Percentiles rank a stretch among this genome's conserved stretches.
Evolutionary conservation across 2,888 invertebrate genomes (phyloP).

Genomic region (Empis livida): DNA sequence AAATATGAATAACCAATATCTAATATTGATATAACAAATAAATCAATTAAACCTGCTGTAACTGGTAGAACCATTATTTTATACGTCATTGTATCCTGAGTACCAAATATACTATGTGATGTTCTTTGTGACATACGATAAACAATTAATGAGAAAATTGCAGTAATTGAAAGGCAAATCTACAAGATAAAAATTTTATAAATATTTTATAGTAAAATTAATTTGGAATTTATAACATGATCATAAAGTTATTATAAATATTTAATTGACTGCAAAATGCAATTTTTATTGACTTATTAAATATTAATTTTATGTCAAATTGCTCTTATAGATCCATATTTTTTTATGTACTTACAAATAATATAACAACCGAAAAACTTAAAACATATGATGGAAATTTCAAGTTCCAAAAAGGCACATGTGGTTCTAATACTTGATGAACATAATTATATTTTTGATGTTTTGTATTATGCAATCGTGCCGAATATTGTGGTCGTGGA

Average conservation of each 20-base stretch:
- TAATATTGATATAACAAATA: slow-evolving; percentile 60
- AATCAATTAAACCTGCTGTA: slow-evolving; percentile 65
- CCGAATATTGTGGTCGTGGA: slow-evolving; percentile 62
- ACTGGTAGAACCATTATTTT: slow-evolving; percentile 56
- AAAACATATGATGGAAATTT: slow-evolving; percentile 56
- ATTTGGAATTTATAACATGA: too few species aligned
- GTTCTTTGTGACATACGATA: slow-evolving; percentile 58
- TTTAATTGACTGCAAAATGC: too few species aligned
- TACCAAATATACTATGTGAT: slow-evolving; percentile 42
- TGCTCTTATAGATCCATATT: too few species aligned
- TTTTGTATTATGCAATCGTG: slow-evolving; percentile 43
- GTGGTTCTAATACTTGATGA: slow-evolving; percentile 51
- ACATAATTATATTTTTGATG: slow-evolving; percentile 41
- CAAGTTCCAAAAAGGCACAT: slow-evolving; percentile 63
- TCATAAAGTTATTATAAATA: too few species aligned
- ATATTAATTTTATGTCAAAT: not conserved
- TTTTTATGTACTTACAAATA: slow-evolving; percentile 24
- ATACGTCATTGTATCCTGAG: slow-evolving; percentile 38
- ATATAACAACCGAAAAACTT: slow-evolving; percentile 50
- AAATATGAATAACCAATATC: slow-evolving; percentile 54
- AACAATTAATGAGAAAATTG: slow-evolving; percentile 62
- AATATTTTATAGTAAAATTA: not conserved
- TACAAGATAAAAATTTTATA: slow-evolving; percentile 19
- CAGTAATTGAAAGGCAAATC: slow-evolving; percentile 55
- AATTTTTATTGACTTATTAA: too few species aligned